Base-by-base conservation (phyloP, 2,113 vertebrate genomes). In the Stictonetta naevosa region DNA sequence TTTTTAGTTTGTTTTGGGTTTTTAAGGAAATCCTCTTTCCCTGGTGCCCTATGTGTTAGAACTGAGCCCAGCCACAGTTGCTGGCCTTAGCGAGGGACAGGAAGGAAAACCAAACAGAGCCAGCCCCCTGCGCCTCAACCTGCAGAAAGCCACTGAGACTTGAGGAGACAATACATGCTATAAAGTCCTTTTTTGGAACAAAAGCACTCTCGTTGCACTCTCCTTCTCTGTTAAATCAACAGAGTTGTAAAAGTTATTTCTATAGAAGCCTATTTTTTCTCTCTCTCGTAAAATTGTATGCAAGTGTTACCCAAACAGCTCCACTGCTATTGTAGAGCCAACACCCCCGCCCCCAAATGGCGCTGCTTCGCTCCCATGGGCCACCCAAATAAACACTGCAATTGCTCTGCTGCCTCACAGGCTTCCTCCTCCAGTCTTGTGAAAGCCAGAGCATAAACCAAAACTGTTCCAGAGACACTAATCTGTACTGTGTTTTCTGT, bases 221-320 rank as follows among this genome's bases (percentile, higher is more conserved):
- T 74, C 91, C 75, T 94, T 92, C 86, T 78, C 88, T 93, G 94
- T 83, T 42, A 89, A 93, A 97, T 81, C 64, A 86, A 79, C 25
- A 6, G 28, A 93, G 91, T 58, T 92, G 92, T 96, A 95, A 95
- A 96, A 94, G 56, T 93, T 93, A 92, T 95, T 95, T 94, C 94
- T 92, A 86, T 88, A 93, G 94, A 63, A 13, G 2, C 53, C 73
- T 81, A 55, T 92, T 93, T 94, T 93, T 80, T 67, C 73, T 93
- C 75, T 44, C 13, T 90, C 91, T 83, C 85, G 12, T 95, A 97
- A 93, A 95, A 55, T 40, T 4, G 46, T 77, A 66, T 46, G 88
- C 68, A 58, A 92, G 91, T 21, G 2, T 86, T 95, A 86, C 88
- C 91, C 88, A 31, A 91, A 50, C 13, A 87, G 75, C 64, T 73